Base-by-base conservation (phyloP, 1,140 invertebrate genomes). In the Diprion similis region DNA sequence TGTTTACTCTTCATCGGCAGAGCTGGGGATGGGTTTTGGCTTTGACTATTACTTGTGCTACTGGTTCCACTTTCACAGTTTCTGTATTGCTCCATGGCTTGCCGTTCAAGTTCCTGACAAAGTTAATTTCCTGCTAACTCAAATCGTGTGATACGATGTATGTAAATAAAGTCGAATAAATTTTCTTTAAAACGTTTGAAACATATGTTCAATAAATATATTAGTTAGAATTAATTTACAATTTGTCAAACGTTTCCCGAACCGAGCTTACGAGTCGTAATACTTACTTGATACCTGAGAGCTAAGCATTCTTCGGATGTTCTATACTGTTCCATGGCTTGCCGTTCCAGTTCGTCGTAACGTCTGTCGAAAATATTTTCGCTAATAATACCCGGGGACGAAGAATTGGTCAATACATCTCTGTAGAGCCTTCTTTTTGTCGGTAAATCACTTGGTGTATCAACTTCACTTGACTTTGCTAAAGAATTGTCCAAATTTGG, bases 321-420 rank as follows among this genome's bases (percentile, higher is more conserved):
- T 68, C 83, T 79, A 66, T 87, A 87, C 70, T 87, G 86, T 46
- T 87, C 86, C 73, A 87, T 83, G 0, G 85, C 86, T 66, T 87
- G 84, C 45, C 81, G 77, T 37, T 87, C 86, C 17, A 87, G 72
- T 45, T 87, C 84, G 47, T 87, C 86, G 74, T 82, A 87, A 15
- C 78, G 76, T 46, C 8, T 59, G 47, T 72, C 72, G 19, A 77
- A 9, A 4, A 73, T 37, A 24, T 19, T 75, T 64, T 78, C 75
- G 1, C 69, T 69, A 48, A 51, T 68, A 46, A 78, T 48, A 65
- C 19, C 19, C 19, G 13, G 71, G 77, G 71, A 72, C 10, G 71
- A 18, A 7, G 77, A 75, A 69, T 82, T 84, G 1, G 80, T 78
- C 13, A 82, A 24, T 0, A 84, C 82, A 15, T 85, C 84, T 15